Conservation (phyloP, 30 jellyfish, hydroid and myxozoan species). For the Cassiopea xamachana region DNA sequence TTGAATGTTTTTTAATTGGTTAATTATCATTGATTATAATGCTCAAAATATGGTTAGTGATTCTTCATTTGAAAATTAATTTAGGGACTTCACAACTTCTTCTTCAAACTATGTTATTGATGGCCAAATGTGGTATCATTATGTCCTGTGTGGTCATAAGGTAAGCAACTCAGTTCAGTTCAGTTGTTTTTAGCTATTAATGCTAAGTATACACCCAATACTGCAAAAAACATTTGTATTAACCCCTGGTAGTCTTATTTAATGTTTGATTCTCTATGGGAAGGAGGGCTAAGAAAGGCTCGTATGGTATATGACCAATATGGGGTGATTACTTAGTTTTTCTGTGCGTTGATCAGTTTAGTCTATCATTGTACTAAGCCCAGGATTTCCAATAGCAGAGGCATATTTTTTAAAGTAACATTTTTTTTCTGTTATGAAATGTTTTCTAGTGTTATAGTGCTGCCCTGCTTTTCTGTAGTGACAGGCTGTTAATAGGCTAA, state of each 20-base stretch:
- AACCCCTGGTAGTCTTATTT: not conserved
- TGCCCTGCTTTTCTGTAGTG: too few species aligned
- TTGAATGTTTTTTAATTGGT: not conserved
- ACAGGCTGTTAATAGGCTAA: too few species aligned
- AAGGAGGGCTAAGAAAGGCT: too few species aligned
- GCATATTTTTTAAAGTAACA: too few species aligned
- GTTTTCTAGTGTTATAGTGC: too few species aligned
- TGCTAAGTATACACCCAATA: not conserved
- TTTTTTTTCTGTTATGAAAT: too few species aligned
- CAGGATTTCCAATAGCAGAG: too few species aligned
- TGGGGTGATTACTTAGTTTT: too few species aligned
- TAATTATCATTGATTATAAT: not conserved
- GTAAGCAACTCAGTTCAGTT: conserved; percentile 6
- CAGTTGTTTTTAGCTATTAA: not conserved
- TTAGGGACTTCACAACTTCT: conserved; percentile 77
- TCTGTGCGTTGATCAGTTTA: too few species aligned
- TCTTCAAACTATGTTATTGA: conserved; percentile 60
- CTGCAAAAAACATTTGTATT: not conserved
- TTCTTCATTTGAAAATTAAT: not conserved
- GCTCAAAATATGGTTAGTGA: not conserved
- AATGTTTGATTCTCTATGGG: too few species aligned
- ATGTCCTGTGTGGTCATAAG: conserved; percentile 93
- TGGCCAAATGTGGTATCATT: conserved; percentile 92
- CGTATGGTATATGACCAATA: too few species aligned
- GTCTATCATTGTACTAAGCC: too few species aligned